Percentiles rank a stretch among this genome's conserved stretches.
phyloP scores from a whole-genome alignment of 2,113 vertebrate genomes.

The Tachuris rubrigastra region DNA sequence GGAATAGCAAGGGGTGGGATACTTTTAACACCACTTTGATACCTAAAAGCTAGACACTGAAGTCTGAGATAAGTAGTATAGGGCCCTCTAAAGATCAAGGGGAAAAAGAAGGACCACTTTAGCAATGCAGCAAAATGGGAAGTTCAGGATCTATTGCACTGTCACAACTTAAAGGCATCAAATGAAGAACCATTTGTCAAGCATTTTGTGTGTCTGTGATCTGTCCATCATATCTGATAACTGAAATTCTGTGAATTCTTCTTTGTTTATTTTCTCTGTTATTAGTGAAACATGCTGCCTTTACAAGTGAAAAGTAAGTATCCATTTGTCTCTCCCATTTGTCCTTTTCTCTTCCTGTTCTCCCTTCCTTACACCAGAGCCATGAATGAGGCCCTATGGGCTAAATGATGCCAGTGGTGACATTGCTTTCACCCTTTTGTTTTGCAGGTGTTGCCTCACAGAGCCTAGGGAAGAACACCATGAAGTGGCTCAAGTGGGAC shows the following conservation, averaged over 20 bases:
- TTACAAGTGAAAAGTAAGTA: neutral
- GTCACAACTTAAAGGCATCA: neutral
- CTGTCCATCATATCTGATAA: neutral
- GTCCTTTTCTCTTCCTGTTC: neutral
- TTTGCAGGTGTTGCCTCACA: neutral
- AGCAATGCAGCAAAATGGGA: neutral
- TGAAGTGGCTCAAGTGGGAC: neutral
- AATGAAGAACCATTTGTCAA: neutral
- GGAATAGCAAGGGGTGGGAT: neutral
- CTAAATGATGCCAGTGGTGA: neutral
- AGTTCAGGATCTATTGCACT: neutral
- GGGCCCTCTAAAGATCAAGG: neutral
- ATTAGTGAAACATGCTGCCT: neutral
- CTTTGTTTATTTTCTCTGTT: neutral
- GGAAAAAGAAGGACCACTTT: neutral
- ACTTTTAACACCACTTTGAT: neutral
- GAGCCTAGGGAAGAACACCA: neutral
- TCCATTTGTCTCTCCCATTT: constrained; percentile 3
- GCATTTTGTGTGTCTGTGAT: neutral
- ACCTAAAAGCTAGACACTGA: neutral
- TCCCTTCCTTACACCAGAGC: neutral
- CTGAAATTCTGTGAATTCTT: neutral
- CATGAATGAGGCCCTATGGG: neutral
- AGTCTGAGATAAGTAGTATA: neutral
- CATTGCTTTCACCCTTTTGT: neutral